Conservation (phyloP, 2,113 vertebrate genomes). For the Ochotona curzoniae region DNA sequence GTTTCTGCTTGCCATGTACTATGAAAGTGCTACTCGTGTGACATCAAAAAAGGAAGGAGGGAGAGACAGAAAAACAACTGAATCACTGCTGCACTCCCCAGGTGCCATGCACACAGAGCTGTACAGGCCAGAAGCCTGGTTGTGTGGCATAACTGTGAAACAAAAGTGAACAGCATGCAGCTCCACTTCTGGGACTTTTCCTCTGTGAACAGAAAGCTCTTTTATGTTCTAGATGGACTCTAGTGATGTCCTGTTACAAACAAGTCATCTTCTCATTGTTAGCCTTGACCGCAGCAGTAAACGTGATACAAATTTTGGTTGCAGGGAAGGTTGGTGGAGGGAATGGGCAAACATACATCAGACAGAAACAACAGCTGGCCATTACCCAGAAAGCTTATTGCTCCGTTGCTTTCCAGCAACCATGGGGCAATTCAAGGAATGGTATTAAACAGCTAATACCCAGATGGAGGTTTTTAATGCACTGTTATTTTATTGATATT, state of each 20-base stretch:
- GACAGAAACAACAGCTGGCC: conserved; percentile 24
- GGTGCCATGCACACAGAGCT: no score
- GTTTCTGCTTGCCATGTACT: background rate
- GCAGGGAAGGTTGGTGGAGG: background rate
- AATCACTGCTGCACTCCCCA: no score
- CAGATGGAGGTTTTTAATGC: background rate
- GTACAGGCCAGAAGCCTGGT: background rate
- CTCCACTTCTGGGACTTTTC: background rate
- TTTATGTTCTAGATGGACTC: background rate
- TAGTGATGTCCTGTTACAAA: conserved; percentile 25
- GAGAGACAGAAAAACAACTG: no score
- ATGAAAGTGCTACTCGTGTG: background rate
- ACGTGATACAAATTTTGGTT: conserved; percentile 41
- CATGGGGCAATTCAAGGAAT: conserved; percentile 16
- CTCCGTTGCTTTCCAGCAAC: conserved; percentile 10
- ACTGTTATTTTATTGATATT: background rate
- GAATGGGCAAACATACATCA: background rate
- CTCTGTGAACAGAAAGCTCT: background rate
- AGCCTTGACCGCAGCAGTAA: conserved; percentile 1
- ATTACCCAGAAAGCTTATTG: conserved; percentile 20
- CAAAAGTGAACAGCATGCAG: background rate
- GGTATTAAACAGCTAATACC: conserved; percentile 8
- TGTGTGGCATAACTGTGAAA: conserved; percentile 1
- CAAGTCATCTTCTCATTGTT: conserved; percentile 24
- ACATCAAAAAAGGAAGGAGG: no score